Evolutionary conservation across 2,113 vertebrate genomes (phyloP), one percentile per base, ranked within the genome.

Genomic region (Antechinus flavipes): DNA sequence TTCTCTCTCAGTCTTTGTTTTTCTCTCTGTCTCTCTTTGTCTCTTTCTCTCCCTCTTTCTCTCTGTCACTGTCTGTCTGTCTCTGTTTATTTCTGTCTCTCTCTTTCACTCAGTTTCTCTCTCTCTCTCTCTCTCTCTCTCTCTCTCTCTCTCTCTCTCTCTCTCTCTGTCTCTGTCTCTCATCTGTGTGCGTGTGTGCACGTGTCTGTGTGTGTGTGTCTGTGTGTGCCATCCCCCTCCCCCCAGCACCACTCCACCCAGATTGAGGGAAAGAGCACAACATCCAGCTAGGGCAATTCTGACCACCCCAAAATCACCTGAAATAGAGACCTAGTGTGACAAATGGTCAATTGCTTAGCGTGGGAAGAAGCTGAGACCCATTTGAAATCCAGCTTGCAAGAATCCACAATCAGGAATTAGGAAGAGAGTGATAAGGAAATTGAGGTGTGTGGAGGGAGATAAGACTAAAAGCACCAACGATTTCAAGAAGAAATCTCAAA

Each of bases 161-260:
- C 7, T 49, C 49, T 49, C 49, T 49, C 3, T 49, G 2, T 49
- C 42, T 42, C 42, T 42, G 1, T 42, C 42, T 42, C 42, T 42
- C 42, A 42, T 42, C 42, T 42, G 49, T 50, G 50, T 50, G 50
- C 0, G 50, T 50, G 6, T 50, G 5, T 50, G 50, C 8, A 0
- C 8, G 50, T 8, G 6, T 4, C 2, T 4, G 47, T 4, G 47
- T 4, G 47, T 4, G 47, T 4, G 47, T 4, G 47, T 4, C 3
- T 4, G 47, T 4, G 47, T 4, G 47, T 4, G 47, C 56, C 53
- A 54, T 54, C 9, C 56, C 26, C 56, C 2, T 10, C 56, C 9
- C 56, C 26, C 27, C 56, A 10, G 49, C 61, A 76, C 14, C 35
- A 76, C 61, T 76, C 61, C 4, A 14, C 30, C 30, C 16, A 76